A percentile compares a stretch with the other conserved stretches of the same genome.
Evolutionary conservation across 2,888 invertebrate species (phyloP).

Genomic region (Axea sp.): DNA sequence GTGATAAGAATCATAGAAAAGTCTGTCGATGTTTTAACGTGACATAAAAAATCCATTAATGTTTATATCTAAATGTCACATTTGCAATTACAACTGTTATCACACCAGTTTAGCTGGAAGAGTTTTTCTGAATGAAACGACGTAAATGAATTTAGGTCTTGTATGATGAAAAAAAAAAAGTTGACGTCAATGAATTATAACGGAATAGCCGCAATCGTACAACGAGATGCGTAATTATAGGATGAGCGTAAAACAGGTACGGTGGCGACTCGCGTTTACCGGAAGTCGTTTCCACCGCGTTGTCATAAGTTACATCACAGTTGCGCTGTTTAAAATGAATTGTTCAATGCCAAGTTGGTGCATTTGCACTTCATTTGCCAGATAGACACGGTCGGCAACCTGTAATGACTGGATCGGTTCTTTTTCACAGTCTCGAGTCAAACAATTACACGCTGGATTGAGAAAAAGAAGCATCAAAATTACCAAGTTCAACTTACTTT

Average conservation of each 20-base stretch:
- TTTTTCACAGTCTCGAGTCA: slow-evolving; percentile 3
- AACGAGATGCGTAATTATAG: slow-evolving; percentile 55
- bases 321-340: slow-evolving; percentile 63
- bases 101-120: neutral
- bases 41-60: no score
- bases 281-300: slow-evolving; percentile 68
- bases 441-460: slow-evolving; percentile 20
- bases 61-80: no score
- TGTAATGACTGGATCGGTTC: slow-evolving; percentile 15
- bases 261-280: slow-evolving; percentile 58
- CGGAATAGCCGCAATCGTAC: slow-evolving; percentile 28
- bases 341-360: slow-evolving; percentile 70
- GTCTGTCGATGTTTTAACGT: no score
- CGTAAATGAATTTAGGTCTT: slow-evolving; percentile 38
- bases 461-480: neutral
- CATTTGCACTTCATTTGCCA: slow-evolving; percentile 61
- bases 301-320: slow-evolving; percentile 65
- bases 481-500: no score
- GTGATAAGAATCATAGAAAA: no score
- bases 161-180: slow-evolving; percentile 20
- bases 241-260: slow-evolving; percentile 63
- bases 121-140: slow-evolving; percentile 8
- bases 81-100: neutral
- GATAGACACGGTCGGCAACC: slow-evolving; percentile 50
- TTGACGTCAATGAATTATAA: slow-evolving; percentile 53